These are phyloP conservation scores for Horisme vitalbata DNA, from an alignment of 2,888 invertebrate species.

Conservation along the genomic window DNA sequence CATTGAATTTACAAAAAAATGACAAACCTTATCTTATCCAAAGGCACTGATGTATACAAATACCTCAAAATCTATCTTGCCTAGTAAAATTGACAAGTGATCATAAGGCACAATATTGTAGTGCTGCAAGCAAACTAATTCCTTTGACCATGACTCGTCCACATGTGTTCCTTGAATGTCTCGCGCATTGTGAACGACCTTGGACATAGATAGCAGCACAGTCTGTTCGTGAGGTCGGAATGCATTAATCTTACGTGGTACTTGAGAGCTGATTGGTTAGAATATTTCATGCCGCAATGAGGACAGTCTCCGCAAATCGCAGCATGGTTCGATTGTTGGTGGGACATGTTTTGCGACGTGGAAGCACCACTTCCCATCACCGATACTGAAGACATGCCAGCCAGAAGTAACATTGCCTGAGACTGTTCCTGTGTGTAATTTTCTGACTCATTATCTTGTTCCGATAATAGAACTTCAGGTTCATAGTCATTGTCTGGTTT, in stretches of 20 bases:
- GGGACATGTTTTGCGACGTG: conserved; percentile 65
- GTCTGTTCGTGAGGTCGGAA: conserved; percentile 86
- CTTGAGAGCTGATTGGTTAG: conserved; percentile 87
- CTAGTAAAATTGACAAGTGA: conserved; percentile 42
- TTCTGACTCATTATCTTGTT: conserved; percentile 70
- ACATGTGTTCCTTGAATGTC: conserved; percentile 87
- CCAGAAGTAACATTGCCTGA: conserved; percentile 63
- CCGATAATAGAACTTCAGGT: conserved; percentile 74
- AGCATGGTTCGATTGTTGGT: conserved; percentile 75
- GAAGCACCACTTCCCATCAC: conserved; percentile 61
- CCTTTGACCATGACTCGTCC: conserved; percentile 85
- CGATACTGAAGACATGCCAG: conserved; percentile 68
- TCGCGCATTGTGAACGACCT: conserved; percentile 87
- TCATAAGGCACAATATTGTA: conserved; percentile 59
- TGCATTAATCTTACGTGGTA: conserved; percentile 87
- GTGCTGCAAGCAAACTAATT: conserved; percentile 63
- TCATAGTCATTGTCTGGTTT: conserved; percentile 75
- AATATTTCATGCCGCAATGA: conserved; percentile 87
- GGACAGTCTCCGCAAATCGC: conserved; percentile 85
- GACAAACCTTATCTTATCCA: conserved; percentile 13
- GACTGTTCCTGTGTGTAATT: conserved; percentile 66
- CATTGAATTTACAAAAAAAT: conserved; percentile 18
- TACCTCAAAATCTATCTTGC: conserved; percentile 23
- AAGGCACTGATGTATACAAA: conserved; percentile 33
- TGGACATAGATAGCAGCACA: conserved; percentile 87